Conservation (phyloP, 2,888 invertebrate species). For the Cheilosia urbana region DNA sequence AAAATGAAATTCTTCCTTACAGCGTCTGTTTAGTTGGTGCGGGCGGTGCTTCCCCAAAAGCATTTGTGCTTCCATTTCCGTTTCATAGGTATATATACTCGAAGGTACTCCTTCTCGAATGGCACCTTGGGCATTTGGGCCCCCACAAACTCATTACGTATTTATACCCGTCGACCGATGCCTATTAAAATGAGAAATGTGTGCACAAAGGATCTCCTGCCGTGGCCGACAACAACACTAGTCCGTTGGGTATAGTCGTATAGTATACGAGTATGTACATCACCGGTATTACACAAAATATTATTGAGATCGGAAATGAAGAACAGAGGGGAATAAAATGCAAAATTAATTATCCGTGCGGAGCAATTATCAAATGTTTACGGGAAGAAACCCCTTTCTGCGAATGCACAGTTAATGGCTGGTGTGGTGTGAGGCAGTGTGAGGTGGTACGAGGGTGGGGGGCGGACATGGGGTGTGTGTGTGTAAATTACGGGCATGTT, state of each 20-base stretch:
- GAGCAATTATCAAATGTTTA: constrained; percentile 73
- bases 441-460: neutral
- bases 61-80: constrained; percentile 22
- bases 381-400: constrained; percentile 31
- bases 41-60: constrained; percentile 26
- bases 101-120: constrained; percentile 19
- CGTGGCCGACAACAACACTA: constrained; percentile 12
- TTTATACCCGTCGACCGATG: constrained; percentile 64
- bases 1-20: constrained; percentile 59
- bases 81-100: constrained; percentile 20
- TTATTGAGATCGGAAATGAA: constrained; percentile 51
- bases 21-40: constrained; percentile 4
- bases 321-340: constrained; percentile 20
- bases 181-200: constrained; percentile 74
- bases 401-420: constrained; percentile 42
- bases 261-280: no score
- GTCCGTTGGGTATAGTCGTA: neutral
- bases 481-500: constrained; percentile 58
- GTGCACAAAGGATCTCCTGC: constrained; percentile 50
- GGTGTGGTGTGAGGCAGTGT: neutral
- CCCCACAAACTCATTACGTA: constrained; percentile 57
- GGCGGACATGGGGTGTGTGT: constrained; percentile 9
- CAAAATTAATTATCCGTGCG: constrained; percentile 73
- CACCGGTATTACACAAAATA: constrained; percentile 47
- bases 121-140: constrained; percentile 51